phyloP scores from a whole-genome alignment of 1,140 invertebrate genomes.

The Zaprionus camerounensis region DNA sequence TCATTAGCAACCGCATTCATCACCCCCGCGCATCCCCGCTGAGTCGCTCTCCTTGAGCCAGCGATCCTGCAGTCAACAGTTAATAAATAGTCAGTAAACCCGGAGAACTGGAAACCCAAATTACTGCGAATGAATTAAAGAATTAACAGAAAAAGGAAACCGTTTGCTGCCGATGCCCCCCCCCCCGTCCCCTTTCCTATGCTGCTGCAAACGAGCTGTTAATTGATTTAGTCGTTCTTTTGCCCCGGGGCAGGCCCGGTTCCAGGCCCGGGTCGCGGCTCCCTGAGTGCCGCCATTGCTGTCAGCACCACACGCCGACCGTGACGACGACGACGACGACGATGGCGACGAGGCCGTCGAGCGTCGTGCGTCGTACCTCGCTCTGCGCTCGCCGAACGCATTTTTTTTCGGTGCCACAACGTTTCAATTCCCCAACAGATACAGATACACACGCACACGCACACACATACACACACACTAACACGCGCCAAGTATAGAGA shows the following conservation, averaged over 20 bases:
- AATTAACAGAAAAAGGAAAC: conserved; percentile 55
- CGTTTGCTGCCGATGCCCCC: conserved; percentile 10
- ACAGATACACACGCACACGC: conserved; percentile 35
- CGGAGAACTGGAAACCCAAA: conserved; percentile 52
- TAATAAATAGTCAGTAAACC: conserved; percentile 71
- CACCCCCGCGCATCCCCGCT: conserved; percentile 25
- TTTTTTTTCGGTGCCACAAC: conserved; percentile 37
- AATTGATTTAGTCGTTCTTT: conserved; percentile 79
- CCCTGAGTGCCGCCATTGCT: conserved; percentile 79
- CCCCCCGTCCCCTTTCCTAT: background rate
- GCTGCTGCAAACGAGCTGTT: conserved; percentile 73
- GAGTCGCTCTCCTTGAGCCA: background rate
- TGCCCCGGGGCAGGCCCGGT: conserved; percentile 21
- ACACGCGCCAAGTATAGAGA: background rate
- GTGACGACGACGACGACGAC: conserved; percentile 52
- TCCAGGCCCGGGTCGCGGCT: conserved; percentile 16
- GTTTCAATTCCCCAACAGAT: conserved; percentile 47
- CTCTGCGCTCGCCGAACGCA: conserved; percentile 32
- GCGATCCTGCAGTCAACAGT: conserved; percentile 63
- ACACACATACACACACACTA: conserved; percentile 43
- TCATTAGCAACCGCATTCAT: conserved; percentile 1
- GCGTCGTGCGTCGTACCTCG: background rate
- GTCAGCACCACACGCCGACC: conserved; percentile 66
- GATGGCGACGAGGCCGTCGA: conserved; percentile 36
- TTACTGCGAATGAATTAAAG: conserved; percentile 68